These are phyloP conservation scores for Pseudomugil gertrudae DNA, from an alignment of 2,797 vertebrate species.

Conservation along the genomic window DNA sequence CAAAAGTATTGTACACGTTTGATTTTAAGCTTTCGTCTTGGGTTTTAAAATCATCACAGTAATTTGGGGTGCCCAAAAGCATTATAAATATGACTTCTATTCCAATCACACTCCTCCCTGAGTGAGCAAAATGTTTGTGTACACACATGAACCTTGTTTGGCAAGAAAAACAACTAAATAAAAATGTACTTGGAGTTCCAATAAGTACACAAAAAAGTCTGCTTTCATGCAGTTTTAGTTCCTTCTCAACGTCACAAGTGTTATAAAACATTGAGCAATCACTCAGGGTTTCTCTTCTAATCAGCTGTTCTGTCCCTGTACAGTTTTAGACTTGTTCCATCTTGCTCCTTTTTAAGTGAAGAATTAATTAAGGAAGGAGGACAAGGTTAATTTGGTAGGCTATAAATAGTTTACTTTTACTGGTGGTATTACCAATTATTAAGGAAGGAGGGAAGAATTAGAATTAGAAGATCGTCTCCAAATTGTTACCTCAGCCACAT, in stretches of 20 bases:
- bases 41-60: background rate
- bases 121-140: no score
- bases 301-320: background rate
- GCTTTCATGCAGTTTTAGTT: background rate
- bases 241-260: background rate
- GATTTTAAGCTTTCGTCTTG: background rate
- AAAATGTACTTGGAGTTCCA: background rate
- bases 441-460: background rate
- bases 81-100: no score
- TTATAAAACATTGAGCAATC: background rate
- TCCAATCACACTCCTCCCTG: no score
- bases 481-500: background rate
- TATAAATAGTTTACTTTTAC: background rate
- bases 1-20: constrained; percentile 22
- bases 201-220: background rate
- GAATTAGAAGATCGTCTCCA: background rate
- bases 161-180: background rate
- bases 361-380: background rate
- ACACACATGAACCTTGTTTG: no score
- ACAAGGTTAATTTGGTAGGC: background rate
- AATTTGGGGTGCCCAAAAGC: background rate
- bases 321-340: background rate
- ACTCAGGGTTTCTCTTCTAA: background rate
- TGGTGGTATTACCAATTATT: background rate
- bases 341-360: background rate